Base-by-base conservation (phyloP, 1,140 invertebrate species). In the Zaprionus kolodkinae region DNA sequence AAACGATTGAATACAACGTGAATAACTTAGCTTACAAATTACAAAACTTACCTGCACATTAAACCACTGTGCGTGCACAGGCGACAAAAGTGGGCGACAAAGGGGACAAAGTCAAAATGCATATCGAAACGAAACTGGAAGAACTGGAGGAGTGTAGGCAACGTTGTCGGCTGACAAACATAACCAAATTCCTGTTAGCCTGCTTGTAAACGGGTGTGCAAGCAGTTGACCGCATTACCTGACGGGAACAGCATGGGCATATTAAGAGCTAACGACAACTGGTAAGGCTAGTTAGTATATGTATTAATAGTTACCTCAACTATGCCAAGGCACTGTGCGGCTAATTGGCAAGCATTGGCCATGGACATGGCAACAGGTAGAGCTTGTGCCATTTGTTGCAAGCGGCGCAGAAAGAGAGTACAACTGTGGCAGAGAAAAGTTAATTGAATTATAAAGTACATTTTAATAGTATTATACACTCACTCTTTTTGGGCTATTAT, bases 221-320 rank as follows among this genome's bases (percentile, higher is more conserved):
- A 45, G 59, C 57, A 52, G 62, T 75, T 80, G 78, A 80, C 78
- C 78, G 78, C 78, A 80, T 80, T 80, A 78, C 66, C 66, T 50
- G 69, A 56, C 61, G 52, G 25, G 59, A 45, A 6, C 33, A 9
- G 33, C 33, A 35, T 50, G 56, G 12, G 54, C 65, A 80, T 63
- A 73, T 74, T 59, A 66, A 70, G 45, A 50, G 62, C 62, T 52
- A 67, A 52, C 61, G 59, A 65, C 71, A 78, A 80, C 76, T 80
- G 78, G 78, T 78, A 69, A 62, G 70, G 75, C 78, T 69, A 30
- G 78, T 67, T 77, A n/a, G n/a, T n/a, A n/a, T n/a, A 45, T 25
- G 12, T 25, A 67, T 79, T 67, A 50, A 65, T 64, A 73, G 70
- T 75, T 80, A 80, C 72, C 76, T 80, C 76, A 75, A 80, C 78